Evolutionary conservation across 2,113 vertebrate species (phyloP).

Genomic region (Ibidorhyncha struthersii): DNA sequence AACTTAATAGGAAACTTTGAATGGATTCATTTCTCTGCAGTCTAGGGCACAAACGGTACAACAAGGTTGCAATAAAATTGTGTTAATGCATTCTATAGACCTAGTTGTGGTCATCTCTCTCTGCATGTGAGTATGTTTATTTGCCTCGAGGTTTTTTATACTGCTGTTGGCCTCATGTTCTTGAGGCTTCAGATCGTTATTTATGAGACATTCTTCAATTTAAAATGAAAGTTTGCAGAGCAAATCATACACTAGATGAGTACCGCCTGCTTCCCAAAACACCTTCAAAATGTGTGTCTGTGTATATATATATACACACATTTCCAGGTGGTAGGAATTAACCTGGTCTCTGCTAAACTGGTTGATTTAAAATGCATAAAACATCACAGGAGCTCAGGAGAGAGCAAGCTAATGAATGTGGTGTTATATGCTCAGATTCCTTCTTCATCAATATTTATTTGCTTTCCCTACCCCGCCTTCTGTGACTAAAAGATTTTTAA

Average conservation of each 20-base stretch:
- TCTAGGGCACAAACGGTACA: neutral
- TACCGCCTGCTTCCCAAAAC: neutral
- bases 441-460: slow-evolving; percentile 55
- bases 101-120: neutral
- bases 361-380: slow-evolving; percentile 30
- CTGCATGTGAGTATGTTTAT: neutral
- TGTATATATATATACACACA: neutral
- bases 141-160: neutral
- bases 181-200: neutral
- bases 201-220: slow-evolving; percentile 8
- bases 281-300: neutral
- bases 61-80: neutral
- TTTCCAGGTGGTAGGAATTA: slow-evolving; percentile 26
- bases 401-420: neutral
- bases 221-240: slow-evolving; percentile 23
- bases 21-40: neutral
- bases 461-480: neutral
- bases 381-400: neutral
- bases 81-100: neutral
- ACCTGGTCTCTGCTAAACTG: neutral
- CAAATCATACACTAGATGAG: neutral
- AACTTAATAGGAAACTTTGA: neutral
- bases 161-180: neutral
- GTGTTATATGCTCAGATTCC: neutral
- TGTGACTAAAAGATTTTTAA: neutral